phyloP scores from a whole-genome alignment of 2,113 vertebrate species.

The Otocyon megalotis region DNA sequence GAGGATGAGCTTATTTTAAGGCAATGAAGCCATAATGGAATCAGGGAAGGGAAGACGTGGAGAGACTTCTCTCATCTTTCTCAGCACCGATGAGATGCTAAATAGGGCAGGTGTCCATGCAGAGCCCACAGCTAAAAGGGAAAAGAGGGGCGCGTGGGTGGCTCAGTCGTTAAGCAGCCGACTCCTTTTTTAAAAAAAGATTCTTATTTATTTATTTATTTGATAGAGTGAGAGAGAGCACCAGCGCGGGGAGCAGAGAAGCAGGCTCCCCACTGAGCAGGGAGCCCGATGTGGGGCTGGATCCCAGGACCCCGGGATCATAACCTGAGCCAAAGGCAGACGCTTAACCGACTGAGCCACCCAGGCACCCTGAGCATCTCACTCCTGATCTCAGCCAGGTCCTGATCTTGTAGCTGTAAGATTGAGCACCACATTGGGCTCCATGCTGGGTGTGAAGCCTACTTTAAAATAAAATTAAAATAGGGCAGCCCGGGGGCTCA shows the following conservation, averaged over 20 bases:
- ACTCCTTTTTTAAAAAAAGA: neutral
- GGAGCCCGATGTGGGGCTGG: too few relatives aligned
- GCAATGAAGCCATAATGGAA: neutral
- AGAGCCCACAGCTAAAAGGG: neutral
- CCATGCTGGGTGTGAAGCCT: neutral
- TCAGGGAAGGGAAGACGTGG: neutral
- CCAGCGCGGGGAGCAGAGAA: too few relatives aligned
- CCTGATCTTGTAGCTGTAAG: neutral
- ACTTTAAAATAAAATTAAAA: neutral
- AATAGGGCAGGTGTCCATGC: neutral
- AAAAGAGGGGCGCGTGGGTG: neutral
- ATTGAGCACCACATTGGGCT: neutral
- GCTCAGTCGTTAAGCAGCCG: neutral
- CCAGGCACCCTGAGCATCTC: neutral
- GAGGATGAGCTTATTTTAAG: neutral
- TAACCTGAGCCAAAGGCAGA: too few relatives aligned
- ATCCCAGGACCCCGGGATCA: too few relatives aligned
- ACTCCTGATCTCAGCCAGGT: neutral
- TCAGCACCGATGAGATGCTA: neutral
- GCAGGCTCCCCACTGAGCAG: too few relatives aligned
- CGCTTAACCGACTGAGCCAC: too few relatives aligned
- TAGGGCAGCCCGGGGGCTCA: too few relatives aligned
- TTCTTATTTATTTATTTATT: too few relatives aligned
- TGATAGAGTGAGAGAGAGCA: too few relatives aligned
- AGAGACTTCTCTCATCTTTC: neutral